Evolutionary conservation across 2,113 vertebrate genomes (phyloP).

Genomic region (Platycercus adscitus): DNA sequence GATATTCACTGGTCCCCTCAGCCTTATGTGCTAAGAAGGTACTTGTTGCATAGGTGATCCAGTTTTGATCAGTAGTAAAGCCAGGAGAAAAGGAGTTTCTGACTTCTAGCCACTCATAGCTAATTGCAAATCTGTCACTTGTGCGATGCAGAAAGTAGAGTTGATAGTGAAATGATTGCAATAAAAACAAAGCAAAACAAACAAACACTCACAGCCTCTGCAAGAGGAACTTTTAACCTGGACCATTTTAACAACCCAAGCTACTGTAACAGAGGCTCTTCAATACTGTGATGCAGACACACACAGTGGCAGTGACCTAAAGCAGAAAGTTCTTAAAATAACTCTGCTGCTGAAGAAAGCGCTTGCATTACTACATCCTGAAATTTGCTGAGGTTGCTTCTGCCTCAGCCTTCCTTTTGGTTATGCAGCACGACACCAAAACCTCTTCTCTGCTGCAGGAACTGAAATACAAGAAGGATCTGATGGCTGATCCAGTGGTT

Average conservation of each 20-base stretch:
- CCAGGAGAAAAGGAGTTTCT: neutral
- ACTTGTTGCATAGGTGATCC: neutral
- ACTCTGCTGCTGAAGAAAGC: neutral
- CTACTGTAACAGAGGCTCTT: neutral
- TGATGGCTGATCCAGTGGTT: neutral
- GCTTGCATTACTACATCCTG: neutral
- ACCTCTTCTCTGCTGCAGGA: neutral
- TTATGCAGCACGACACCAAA: rapidly evolving
- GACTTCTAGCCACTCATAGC: neutral
- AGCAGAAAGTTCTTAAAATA: neutral
- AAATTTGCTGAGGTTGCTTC: neutral
- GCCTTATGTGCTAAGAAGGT: neutral
- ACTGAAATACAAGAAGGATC: neutral
- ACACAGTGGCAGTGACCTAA: neutral
- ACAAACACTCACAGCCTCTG: neutral
- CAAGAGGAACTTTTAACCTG: neutral
- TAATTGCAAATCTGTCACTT: neutral
- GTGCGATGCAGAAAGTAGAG: neutral
- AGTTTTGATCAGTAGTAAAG: neutral
- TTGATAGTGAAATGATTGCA: neutral
- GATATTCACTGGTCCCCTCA: neutral
- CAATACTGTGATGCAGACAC: neutral
- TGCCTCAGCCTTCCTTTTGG: neutral
- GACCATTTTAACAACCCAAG: neutral
- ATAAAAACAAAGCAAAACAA: neutral